phyloP scores from a whole-genome alignment of 2,888 invertebrate genomes.

The Empis livida region DNA sequence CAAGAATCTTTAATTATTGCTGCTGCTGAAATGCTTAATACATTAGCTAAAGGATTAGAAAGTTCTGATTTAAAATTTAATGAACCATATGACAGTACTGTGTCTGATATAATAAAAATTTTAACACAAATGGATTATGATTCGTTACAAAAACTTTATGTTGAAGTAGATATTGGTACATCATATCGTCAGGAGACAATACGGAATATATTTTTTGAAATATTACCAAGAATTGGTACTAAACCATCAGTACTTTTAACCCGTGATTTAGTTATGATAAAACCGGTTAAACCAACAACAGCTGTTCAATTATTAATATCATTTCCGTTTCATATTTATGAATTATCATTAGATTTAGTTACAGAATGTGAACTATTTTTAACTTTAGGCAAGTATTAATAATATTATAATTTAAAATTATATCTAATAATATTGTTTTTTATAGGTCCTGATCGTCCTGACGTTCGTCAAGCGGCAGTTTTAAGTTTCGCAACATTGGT shows the following conservation, averaged over 20 bases:
- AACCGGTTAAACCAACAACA: constrained; percentile 49
- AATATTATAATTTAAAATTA: not conserved
- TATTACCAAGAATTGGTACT: constrained; percentile 55
- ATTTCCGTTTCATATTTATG: constrained; percentile 56
- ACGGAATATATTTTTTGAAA: constrained; percentile 57
- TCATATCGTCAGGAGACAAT: constrained; percentile 63
- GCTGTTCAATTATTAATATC: constrained; percentile 52
- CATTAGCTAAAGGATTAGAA: constrained; percentile 33
- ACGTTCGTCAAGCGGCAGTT: constrained; percentile 53
- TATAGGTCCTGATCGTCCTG: constrained; percentile 33
- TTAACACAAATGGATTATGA: constrained; percentile 32
- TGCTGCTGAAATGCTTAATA: constrained; percentile 26
- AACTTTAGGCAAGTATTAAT: constrained; percentile 26
- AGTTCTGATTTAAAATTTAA: constrained; percentile 30
- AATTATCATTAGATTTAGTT: constrained; percentile 39
- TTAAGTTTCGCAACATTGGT: constrained; percentile 56
- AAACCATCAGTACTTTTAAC: constrained; percentile 51
- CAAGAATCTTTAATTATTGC: constrained; percentile 27
- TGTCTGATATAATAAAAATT: constrained; percentile 32
- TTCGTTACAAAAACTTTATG: constrained; percentile 37
- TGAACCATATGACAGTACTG: constrained; percentile 33
- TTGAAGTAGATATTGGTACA: constrained; percentile 50
- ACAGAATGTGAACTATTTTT: constrained; percentile 43
- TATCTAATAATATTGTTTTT: not conserved
- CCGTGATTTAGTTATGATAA: constrained; percentile 47